Conservation (phyloP, 1,140 invertebrate genomes). For the Euura saliciscinereae region DNA sequence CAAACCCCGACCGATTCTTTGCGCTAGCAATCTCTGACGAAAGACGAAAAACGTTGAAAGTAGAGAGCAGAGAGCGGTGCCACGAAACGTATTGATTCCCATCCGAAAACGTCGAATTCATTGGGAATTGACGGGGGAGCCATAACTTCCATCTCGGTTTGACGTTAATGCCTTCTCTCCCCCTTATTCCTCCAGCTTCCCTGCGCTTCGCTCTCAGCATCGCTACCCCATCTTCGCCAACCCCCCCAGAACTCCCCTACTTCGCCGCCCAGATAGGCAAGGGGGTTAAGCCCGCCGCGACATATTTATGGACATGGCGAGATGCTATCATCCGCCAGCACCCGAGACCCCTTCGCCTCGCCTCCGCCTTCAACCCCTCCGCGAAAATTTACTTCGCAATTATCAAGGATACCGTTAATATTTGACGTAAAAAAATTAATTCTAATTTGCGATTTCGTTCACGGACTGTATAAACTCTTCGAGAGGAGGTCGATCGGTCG, state of each 20-base stretch:
- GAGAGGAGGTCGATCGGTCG: too few species aligned
- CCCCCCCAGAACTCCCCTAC: not conserved
- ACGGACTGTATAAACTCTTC: too few species aligned
- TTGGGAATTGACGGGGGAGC: conserved; percentile 62
- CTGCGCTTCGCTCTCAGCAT: not conserved
- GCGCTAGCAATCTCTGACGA: not conserved
- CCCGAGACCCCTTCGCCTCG: conserved; percentile 30
- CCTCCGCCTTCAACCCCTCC: conserved; percentile 37
- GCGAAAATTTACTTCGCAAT: conserved; percentile 59
- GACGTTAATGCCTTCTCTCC: conserved; percentile 58
- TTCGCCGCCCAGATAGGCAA: conserved; percentile 40
- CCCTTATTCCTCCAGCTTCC: not conserved
- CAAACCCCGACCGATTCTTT: not conserved
- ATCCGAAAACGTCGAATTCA: conserved; percentile 60
- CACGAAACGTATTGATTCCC: conserved; percentile 54
- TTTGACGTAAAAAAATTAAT: conserved; percentile 38
- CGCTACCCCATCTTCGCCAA: not conserved
- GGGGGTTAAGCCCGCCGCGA: conserved; percentile 59
- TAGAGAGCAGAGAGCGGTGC: conserved; percentile 26
- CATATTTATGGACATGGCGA: conserved; percentile 62
- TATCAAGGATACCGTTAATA: conserved; percentile 60
- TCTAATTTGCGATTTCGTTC: too few species aligned
- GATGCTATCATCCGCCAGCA: conserved; percentile 54
- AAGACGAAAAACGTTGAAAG: conserved; percentile 21
- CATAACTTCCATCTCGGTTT: conserved; percentile 60